These are phyloP conservation scores for Otocyon megalotis DNA, from an alignment of 2,113 vertebrate genomes.

Conservation along the genomic window DNA sequence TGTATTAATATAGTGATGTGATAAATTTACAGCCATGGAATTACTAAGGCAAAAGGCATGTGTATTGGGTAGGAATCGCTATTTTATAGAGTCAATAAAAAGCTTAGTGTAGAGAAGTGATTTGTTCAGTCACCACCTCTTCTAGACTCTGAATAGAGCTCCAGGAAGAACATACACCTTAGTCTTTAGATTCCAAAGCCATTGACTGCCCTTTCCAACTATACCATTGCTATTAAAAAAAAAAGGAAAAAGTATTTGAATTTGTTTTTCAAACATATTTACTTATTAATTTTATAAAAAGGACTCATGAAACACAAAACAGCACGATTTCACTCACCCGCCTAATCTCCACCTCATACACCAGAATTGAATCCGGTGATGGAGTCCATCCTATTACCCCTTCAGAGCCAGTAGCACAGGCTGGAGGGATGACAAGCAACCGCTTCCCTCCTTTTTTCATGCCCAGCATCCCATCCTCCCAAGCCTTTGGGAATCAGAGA, in stretches of 20 bases:
- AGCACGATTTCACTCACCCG: constrained; percentile 88
- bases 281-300: constrained; percentile 24
- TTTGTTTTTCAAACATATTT: not conserved
- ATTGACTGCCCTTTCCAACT: not conserved
- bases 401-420: constrained; percentile 91
- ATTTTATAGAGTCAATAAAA: constrained; percentile 40
- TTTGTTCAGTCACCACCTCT: not conserved
- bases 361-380: constrained; percentile 89
- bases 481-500: constrained; percentile 88
- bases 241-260: not conserved
- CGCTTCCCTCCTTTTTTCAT: constrained; percentile 94
- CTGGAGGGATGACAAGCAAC: constrained; percentile 91
- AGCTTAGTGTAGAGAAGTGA: not conserved
- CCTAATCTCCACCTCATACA: constrained; percentile 94
- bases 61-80: not conserved
- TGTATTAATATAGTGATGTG: not conserved
- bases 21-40: not conserved
- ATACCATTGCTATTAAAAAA: constrained; percentile 15
- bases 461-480: constrained; percentile 97
- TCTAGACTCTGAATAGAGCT: constrained; percentile 20
- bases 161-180: constrained; percentile 18
- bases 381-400: constrained; percentile 91
- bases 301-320: not conserved
- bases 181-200: not conserved
- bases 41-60: not conserved